These are phyloP conservation scores for Drosophila greeni DNA, from an alignment of 2,888 invertebrate species.

Conservation along the genomic window DNA sequence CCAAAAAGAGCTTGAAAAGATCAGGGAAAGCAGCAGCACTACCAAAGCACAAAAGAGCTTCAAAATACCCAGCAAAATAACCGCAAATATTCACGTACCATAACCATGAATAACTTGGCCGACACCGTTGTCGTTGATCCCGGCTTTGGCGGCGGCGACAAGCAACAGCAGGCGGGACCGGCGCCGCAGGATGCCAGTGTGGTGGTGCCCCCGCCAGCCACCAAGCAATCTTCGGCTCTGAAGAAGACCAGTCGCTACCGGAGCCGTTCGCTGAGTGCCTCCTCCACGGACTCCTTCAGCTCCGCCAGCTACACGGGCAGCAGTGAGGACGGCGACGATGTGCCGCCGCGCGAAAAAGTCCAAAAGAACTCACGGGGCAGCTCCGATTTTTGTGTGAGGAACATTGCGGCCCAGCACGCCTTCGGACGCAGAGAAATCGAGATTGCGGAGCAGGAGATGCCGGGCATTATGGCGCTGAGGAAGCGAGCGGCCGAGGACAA, in stretches of 20 bases:
- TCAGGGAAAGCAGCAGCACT: slow-evolving; percentile 5
- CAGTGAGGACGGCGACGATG: slow-evolving; percentile 95
- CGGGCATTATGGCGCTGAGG: slow-evolving; percentile 96
- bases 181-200: slow-evolving; percentile 58
- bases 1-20: slow-evolving; percentile 2
- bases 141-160: slow-evolving; percentile 75
- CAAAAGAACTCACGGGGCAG: slow-evolving; percentile 91
- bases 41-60: slow-evolving; percentile 9
- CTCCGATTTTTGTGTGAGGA: slow-evolving; percentile 95
- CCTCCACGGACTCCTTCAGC: slow-evolving; percentile 96
- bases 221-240: slow-evolving; percentile 84
- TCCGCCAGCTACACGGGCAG: slow-evolving; percentile 84
- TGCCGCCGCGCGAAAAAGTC: slow-evolving; percentile 94
- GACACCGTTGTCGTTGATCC: slow-evolving; percentile 77
- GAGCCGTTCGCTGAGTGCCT: slow-evolving; percentile 94
- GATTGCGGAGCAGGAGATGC: slow-evolving; percentile 99
- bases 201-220: slow-evolving; percentile 62
- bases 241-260: slow-evolving; percentile 93
- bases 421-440: slow-evolving; percentile 98
- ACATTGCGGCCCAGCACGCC: slow-evolving; percentile 90
- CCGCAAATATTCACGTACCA: not conserved
- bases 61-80: not conserved
- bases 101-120: slow-evolving; percentile 72
- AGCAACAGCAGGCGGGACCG: slow-evolving; percentile 56
- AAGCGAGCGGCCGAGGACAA: slow-evolving; percentile 95